Base-by-base conservation (phyloP, 2,113 vertebrate genomes). In the Boulengerochromis microlepis region DNA sequence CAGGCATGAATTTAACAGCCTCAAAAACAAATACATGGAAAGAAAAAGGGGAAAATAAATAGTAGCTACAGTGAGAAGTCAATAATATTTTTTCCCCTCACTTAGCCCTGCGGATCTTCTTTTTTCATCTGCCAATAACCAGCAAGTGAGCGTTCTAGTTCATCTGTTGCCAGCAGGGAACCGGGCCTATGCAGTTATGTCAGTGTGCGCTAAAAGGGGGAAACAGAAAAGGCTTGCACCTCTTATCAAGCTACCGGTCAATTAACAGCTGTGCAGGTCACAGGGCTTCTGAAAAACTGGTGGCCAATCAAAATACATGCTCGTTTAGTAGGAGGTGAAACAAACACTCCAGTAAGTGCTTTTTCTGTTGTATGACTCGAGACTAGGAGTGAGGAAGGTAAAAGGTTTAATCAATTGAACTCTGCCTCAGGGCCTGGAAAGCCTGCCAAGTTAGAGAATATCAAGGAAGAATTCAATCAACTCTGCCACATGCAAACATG, bases 111-210 rank as follows among this genome's bases (percentile, higher is more conserved):
- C 84, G 84, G 95, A 93, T 95, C 93, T 93, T 90, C 94, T 95
- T 94, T 96, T 92, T 95, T 96, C 95, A 89, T 91, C 82, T 94
- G 96, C 96, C 96, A 96, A 94, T 93, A 94, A 94, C 93, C 92
- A 93, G 92, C 88, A 66, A 91, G 91, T 90, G 91, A 90, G 83
- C 52, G 83, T 95, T 96, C 87, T 91, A 94, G 94, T 96, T 94
- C 85, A 95, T 95, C 90, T 94, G 86, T 80, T 92, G 90, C 96
- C 95, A 95, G 92, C 86, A 81, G 92, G 91, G 93, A 95, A 83
- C 86, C 47, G 29, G 87, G 93, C 87, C 91, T 89, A 90, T 91
- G 89, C 92, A 91, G 87, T 92, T 90, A 86, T 94, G 93, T 96
- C 92, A 94, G 90, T 56, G 86, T 88, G 91, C 5, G 47, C 94